Evolutionary conservation across 2,797 vertebrate species (phyloP), one percentile per base, ranked within the genome.

Genomic region (Catharus ustulatus): DNA sequence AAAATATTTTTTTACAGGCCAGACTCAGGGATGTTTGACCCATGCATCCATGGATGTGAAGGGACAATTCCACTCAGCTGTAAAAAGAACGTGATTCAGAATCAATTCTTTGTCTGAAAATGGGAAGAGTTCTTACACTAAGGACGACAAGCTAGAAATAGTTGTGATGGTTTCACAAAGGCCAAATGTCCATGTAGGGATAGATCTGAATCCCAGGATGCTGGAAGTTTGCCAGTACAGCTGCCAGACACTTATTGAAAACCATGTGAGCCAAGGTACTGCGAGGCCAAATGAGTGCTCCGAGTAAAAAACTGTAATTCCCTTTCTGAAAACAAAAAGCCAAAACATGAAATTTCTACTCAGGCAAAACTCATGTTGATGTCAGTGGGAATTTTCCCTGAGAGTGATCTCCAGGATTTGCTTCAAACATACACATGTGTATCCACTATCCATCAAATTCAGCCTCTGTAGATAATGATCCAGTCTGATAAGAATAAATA

Each of bases 221-320:
- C 71, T 94, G 94, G 85, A 95, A 72, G 3, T 36, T 68, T 89
- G 75, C 93, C 95, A 91, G 68, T 63, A 82, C 95, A 96, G 93
- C 96, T 96, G 94, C 84, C 96, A 96, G 66, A 96, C 58, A 34
- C 68, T 96, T 96, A 96, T 78, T 96, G 96, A 96, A 96, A 96
- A 89, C 69, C 68, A 45, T 71, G 58, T 83, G 74, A 97, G 89
- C 93, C 90, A 95, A 95, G 84, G 84, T 95, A 79, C 69, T 92
- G 17, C 18, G 10, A 95, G 89, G 93, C 95, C 87, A 95, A 93
- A 92, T 82, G 87, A 96, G 48, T 16, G 61, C 18, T 95, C 42
- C 3, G 23, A 95, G 85, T 75, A 89, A 73, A 95, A 95, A 94
- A 90, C 0, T 0, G 7, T 78, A 89, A 90, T 91, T 95, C 90